Evolutionary conservation across 2,113 vertebrate species (phyloP).

Genomic region (Sisor rabdophorus): DNA sequence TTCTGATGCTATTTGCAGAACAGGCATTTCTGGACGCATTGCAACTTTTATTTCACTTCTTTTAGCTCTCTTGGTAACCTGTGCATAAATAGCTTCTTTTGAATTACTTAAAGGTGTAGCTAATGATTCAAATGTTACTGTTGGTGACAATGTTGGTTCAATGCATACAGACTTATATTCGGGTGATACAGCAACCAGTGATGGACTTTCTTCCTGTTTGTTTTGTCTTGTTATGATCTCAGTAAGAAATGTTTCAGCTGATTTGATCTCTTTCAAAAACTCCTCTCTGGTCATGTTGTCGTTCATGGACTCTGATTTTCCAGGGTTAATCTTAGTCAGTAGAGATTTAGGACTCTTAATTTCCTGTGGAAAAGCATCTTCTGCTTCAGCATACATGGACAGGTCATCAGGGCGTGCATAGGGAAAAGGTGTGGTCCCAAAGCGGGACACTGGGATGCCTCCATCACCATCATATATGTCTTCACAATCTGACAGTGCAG

Average conservation of each 20-base stretch:
- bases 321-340: slow-evolving; percentile 60
- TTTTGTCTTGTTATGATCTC: slow-evolving; percentile 73
- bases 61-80: slow-evolving; percentile 75
- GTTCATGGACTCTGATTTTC: slow-evolving; percentile 46
- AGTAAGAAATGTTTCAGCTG: slow-evolving; percentile 74
- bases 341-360: slow-evolving; percentile 66
- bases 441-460: slow-evolving; percentile 62
- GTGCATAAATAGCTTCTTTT: slow-evolving; percentile 74
- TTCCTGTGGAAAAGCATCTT: slow-evolving; percentile 64
- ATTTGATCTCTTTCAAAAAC: slow-evolving; percentile 73
- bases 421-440: slow-evolving; percentile 61
- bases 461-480: slow-evolving; percentile 56
- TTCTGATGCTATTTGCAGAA: slow-evolving; percentile 70
- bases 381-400: slow-evolving; percentile 61
- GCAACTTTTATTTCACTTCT: slow-evolving; percentile 72
- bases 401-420: slow-evolving; percentile 57
- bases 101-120: slow-evolving; percentile 59
- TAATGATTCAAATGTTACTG: slow-evolving; percentile 67
- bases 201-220: slow-evolving; percentile 57
- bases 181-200: slow-evolving; percentile 64
- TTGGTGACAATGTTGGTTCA: slow-evolving; percentile 65
- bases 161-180: slow-evolving; percentile 75
- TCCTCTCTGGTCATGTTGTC: slow-evolving; percentile 69
- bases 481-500: slow-evolving; percentile 56
- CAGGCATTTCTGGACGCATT: slow-evolving; percentile 67